Conservation (phyloP, 2,797 vertebrate species). For the Macroramphosus scolopax region DNA sequence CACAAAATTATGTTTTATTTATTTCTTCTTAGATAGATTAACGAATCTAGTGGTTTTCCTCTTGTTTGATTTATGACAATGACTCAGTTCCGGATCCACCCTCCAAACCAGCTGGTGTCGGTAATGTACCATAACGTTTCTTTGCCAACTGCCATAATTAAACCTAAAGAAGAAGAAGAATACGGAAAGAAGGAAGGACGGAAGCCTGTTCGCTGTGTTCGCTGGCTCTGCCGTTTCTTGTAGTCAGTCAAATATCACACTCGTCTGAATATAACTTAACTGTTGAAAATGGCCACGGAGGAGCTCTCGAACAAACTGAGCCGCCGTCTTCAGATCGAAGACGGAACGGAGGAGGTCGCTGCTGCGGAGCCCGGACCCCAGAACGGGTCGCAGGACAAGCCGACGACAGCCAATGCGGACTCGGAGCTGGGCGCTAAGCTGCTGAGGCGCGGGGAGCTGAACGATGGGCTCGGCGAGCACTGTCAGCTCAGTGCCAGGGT, state of each 20-base stretch:
- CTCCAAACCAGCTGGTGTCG: too few relatives aligned
- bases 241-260: not conserved
- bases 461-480: conserved; percentile 77
- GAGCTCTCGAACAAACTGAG: conserved; percentile 86
- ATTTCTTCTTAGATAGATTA: too few relatives aligned
- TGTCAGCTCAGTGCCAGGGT: conserved; percentile 82
- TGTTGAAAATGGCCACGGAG: conserved; percentile 82
- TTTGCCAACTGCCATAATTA: too few relatives aligned
- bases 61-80: too few relatives aligned
- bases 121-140: too few relatives aligned
- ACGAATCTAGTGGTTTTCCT: too few relatives aligned
- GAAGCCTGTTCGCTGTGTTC: too few relatives aligned
- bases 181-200: too few relatives aligned
- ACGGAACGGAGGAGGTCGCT: conserved; percentile 62
- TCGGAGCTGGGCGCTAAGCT: conserved; percentile 84
- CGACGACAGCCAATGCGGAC: conserved; percentile 70
- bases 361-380: conserved; percentile 47
- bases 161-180: too few relatives aligned
- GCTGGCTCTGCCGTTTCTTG: too few relatives aligned
- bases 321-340: conserved; percentile 84
- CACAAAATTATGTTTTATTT: too few relatives aligned
- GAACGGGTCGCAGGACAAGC: conserved; percentile 66
- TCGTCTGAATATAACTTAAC: not conserved
- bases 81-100: too few relatives aligned
- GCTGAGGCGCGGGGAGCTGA: conserved; percentile 80